phyloP scores from a whole-genome alignment of 2,797 vertebrate species.

The Amniataba percoides region DNA sequence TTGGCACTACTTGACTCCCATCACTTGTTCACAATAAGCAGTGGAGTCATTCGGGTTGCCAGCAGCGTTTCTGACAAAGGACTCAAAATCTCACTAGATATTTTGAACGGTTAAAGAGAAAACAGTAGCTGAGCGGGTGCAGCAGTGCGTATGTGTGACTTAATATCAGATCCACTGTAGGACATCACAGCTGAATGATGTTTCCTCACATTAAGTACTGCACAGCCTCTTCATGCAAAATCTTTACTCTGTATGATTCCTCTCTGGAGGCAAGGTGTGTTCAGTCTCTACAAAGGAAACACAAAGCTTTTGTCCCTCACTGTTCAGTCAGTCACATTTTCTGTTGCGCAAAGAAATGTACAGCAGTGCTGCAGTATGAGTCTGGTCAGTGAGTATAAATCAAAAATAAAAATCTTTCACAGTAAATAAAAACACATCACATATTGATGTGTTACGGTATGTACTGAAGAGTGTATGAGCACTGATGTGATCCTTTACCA shows the following conservation, averaged over 20 bases:
- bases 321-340: not conserved
- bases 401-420: not conserved
- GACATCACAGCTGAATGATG: slow-evolving; percentile 12
- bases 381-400: not conserved
- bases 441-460: too few relatives aligned
- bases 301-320: not conserved
- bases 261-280: not conserved
- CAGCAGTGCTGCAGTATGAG: too few relatives aligned
- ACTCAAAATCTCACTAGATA: slow-evolving; percentile 6
- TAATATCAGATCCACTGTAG: slow-evolving; percentile 2
- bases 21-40: slow-evolving; percentile 26
- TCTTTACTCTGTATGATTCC: not conserved
- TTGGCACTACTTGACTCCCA: slow-evolving; percentile 31
- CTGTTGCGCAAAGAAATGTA: too few relatives aligned
- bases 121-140: not conserved
- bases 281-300: not conserved
- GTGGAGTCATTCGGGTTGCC: slow-evolving; percentile 43
- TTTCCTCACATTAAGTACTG: not conserved
- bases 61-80: slow-evolving; percentile 26
- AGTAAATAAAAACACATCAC: too few relatives aligned
- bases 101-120: slow-evolving; percentile 4
- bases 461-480: too few relatives aligned
- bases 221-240: slow-evolving; percentile 2
- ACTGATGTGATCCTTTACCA: too few relatives aligned
- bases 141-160: slow-evolving; percentile 3